Evolutionary conservation across 35 echinoderm and acorn worm genomes (phyloP), one percentile per base, ranked within the genome.

Genomic region (Eucidaris tribuloides): DNA sequence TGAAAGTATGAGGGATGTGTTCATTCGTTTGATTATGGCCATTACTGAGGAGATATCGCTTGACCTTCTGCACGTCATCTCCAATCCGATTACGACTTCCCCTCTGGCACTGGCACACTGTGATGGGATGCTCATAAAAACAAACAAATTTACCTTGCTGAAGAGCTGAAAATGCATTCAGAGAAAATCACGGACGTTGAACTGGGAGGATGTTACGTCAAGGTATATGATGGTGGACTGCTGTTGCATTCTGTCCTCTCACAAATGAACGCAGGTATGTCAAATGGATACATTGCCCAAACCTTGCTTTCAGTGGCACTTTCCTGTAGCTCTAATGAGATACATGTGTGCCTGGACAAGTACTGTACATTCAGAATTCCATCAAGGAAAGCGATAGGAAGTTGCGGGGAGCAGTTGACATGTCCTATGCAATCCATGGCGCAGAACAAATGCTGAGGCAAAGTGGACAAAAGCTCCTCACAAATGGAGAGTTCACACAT

Each of bases 401-500:
- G 31, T 54, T 91, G 23, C 44, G 77, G 2, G 90, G 83, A n/a
- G 60, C 76, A 59, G 35, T 44, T 63, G 64, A 86, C 78, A 40
- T 52, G 22, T 13, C 34, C 13, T 86, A 71, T 39, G 41, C 63
- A 18, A 85, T 84, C 58, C 46, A 74, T 81, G 92, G 81, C 14
- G 45, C 81, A 49, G 92, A 94, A 5, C 86, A 94, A 57, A 84
- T 68, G 0, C 68, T 84, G 11, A 79, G 72, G 56, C 91, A 94
- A 46, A 79, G 81, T 78, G 86, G 81, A 44, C 37, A 89, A 48
- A 89, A 88, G 32, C 80, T 88, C 3, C 85, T 88, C 45, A 49
- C 80, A 2, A 93, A 88, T 84, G 81, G 85, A 44, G 43, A 62
- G 33, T 93, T 93, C 72, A 93, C 88, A 44, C 77, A 93, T 59